Base-by-base conservation (phyloP, 2,888 invertebrate species). In the Cataglyphis albicans region DNA sequence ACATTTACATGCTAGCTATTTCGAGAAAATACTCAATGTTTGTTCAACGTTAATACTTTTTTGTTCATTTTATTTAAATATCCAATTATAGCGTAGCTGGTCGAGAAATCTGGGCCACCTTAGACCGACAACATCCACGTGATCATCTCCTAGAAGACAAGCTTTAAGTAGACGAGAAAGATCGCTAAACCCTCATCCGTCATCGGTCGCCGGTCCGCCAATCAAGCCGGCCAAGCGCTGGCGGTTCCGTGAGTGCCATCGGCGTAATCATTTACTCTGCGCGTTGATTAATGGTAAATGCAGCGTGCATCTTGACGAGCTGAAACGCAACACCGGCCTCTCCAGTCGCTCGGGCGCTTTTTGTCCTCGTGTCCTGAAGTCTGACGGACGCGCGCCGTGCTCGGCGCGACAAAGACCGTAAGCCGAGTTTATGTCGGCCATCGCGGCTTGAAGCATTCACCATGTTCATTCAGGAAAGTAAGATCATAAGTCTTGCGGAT, bases 231-330 rank as follows among this genome's bases (percentile, higher is more conserved):
- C n/a, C 55, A 41, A 29, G 55, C 76, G 68, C 78, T 18, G 32
- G 18, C 78, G 75, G 72, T 78, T 70, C 80, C 81, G 81, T 81
- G 86, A 87, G 84, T 84, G 87, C 87, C 87, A 88, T 87, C 85
- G 89, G 89, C 90, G 87, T 90, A 91, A 92, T 92, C 91, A 89
- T 90, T 91, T 90, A 90, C 89, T 86, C 86, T 84, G 86, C 84
- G 80, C 82, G 83, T 90, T 92, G 92, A 92, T 92, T 92, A 92
- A 92, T 92, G 92, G 86, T 85, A 78, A 88, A 85, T 82, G 83
- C 87, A 75, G 81, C 83, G 86, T 84, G 87, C 86, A 80, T 85
- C 83, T 84, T 84, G 88, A 87, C 88, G 83, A 90, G 86, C 81
- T 6, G 84, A 89, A 89, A 84, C 87, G 85, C 86, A 88, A 84